Conservation (phyloP, 2,888 invertebrate genomes). For the Lepeophtheirus nordmannii region DNA sequence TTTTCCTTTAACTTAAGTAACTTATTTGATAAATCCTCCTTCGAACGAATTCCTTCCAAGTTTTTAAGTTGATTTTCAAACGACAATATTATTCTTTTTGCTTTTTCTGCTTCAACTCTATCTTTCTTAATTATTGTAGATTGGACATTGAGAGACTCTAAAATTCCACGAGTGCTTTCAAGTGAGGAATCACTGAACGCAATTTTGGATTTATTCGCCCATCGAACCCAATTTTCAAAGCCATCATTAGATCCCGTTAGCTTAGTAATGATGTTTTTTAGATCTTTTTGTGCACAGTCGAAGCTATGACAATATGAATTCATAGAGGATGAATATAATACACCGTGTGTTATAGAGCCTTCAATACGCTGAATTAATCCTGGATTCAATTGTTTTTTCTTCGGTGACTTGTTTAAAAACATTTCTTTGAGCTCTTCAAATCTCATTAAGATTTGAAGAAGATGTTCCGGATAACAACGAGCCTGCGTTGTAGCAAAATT, state of each 20-base stretch:
- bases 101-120: not conserved
- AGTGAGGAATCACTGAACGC: not conserved
- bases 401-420: not conserved
- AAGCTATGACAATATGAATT: not conserved
- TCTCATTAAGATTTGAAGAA: not conserved
- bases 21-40: not conserved
- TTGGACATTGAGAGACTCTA: not conserved
- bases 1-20: not conserved
- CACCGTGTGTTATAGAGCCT: not conserved
- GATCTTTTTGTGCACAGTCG: not conserved
- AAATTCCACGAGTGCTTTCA: not conserved
- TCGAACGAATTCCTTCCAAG: not conserved
- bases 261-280: not conserved
- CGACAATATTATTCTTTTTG: not conserved
- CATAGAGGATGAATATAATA: not conserved
- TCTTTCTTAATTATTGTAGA: not conserved
- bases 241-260: not conserved
- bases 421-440: not conserved
- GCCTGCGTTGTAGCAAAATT: not conserved
- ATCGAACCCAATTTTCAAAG: not conserved
- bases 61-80: not conserved
- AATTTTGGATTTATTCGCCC: not conserved
- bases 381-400: not conserved
- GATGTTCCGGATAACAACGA: not conserved
- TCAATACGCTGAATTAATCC: not conserved